Base-by-base conservation (phyloP, 2,888 invertebrate genomes). In the Hypomecis atomaria region DNA sequence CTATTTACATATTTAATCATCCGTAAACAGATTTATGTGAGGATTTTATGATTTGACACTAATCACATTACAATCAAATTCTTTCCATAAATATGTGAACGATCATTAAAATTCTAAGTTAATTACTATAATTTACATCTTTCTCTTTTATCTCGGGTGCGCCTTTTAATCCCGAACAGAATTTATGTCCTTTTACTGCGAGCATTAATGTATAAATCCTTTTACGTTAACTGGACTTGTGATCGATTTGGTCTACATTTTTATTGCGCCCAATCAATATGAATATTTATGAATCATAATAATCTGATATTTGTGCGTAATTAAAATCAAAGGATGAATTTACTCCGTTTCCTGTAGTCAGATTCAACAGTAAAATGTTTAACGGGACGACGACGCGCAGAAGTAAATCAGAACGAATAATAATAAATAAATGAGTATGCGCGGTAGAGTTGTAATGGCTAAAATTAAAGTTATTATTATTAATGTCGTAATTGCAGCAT, bases 1-100 rank as follows among this genome's bases (percentile, higher is more conserved):
- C 76, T 78, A 79, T 71, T 63, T 72, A 77, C 74, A 76, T 78
- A 79, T 82, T 82, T 78, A 81, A 82, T 81, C 78, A 79, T 76
- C 69, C 65, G 72, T 72, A 70, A 79, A 76, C 81, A 57, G 77
- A 84, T 86, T 84, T 81, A 82, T 80, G 69, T 62, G 64, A 67
- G 69, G 71, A 71, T 67, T 77, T 75, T 76, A 78, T 70, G 71
- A 74, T 70, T 72, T 78, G 81, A 79, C 78, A 78, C 71, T 79
- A 76, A 76, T 77, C 73, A 76, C 66, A 70, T 75, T 78, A 74
- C 71, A 67, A 69, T 69, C 60, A 64, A 65, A 67, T 62, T 57
- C 44, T 73, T 71, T 64, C 66, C 69, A 71, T 74, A 71, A 71
- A 76, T 77, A 74, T 59, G 71, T 59, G 60, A 74, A 59, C 70